A percentile compares a stretch with the other conserved stretches of the same genome.
Evolutionary conservation across 2,888 invertebrate species (phyloP).

Genomic region (Volucella inflata): DNA sequence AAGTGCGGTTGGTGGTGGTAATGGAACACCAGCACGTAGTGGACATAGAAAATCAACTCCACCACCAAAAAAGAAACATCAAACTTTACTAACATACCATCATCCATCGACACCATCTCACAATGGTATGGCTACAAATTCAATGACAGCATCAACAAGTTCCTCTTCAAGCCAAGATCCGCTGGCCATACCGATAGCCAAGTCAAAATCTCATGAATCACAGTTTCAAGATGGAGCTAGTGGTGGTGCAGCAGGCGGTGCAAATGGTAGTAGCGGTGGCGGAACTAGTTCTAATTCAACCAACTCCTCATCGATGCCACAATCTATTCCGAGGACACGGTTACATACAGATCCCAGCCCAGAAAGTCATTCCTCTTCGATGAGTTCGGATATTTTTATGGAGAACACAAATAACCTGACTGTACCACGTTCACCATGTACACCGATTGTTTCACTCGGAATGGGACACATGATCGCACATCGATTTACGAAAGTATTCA

Average conservation of each 20-base stretch:
- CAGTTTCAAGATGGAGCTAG: slow-evolving; percentile 88
- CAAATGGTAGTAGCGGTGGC: slow-evolving; percentile 55
- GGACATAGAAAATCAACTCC: slow-evolving; percentile 85
- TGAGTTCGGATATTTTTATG: slow-evolving; percentile 80
- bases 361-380: slow-evolving; percentile 81
- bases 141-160: slow-evolving; percentile 64
- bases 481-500: slow-evolving; percentile 94
- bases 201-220: slow-evolving; percentile 96
- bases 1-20: slow-evolving; percentile 73
- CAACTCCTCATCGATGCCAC: slow-evolving; percentile 71
- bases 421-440: slow-evolving; percentile 88
- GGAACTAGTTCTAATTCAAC: slow-evolving; percentile 70
- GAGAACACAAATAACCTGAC: slow-evolving; percentile 82
- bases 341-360: slow-evolving; percentile 84
- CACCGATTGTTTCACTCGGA: slow-evolving; percentile 89
- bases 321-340: slow-evolving; percentile 79
- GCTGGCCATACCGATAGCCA: slow-evolving; percentile 86
- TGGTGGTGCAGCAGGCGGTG: slow-evolving; percentile 82
- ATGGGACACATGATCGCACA: slow-evolving; percentile 96
- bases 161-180: slow-evolving; percentile 80
- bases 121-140: slow-evolving; percentile 64
- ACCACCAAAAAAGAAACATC: slow-evolving; percentile 90
- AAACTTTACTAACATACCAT: slow-evolving; percentile 85
- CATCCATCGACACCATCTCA: slow-evolving; percentile 80
- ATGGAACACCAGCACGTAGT: slow-evolving; percentile 81